A percentile compares a stretch with the other conserved stretches of the same genome.
Conservation (phyloP, 2,888 invertebrate species). For the Strigamia transsilvanica region DNA sequence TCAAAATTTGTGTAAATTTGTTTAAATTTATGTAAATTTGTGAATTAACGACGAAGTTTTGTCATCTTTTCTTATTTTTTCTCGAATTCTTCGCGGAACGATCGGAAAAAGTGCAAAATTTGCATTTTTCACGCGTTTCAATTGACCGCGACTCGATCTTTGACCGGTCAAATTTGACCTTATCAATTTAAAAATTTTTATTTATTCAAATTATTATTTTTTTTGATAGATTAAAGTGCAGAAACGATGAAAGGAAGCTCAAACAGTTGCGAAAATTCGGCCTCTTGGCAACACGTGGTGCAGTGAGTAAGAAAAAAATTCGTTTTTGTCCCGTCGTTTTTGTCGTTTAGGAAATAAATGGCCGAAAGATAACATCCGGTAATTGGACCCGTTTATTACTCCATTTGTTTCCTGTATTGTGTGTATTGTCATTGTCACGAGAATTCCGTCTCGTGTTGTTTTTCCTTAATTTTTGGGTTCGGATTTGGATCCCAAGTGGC, state of each 20-base stretch:
- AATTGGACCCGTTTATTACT: not conserved
- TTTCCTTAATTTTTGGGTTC: not conserved
- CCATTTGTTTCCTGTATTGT: not conserved
- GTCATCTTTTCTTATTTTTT: no score
- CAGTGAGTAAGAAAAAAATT: slow-evolving; percentile 33
- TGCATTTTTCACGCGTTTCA: no score
- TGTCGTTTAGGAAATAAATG: not conserved
- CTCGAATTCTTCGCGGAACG: no score
- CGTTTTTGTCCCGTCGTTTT: not conserved
- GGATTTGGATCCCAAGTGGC: not conserved
- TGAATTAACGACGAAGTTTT: no score
- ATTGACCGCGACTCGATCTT: no score
- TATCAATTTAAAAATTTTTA: no score
- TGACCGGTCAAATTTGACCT: no score
- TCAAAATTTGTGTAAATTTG: no score
- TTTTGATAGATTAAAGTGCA: not conserved
- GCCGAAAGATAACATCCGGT: not conserved
- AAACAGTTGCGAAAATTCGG: slow-evolving; percentile 5
- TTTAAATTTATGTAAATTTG: no score
- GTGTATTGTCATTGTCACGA: not conserved
- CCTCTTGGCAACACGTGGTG: slow-evolving; percentile 35
- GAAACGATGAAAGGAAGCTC: slow-evolving; percentile 8
- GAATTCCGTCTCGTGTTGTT: no score
- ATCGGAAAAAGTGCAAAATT: no score
- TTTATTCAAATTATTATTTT: not conserved